Evolutionary conservation across 2,113 vertebrate species (phyloP).

Genomic region (Typhlomys cinereus): DNA sequence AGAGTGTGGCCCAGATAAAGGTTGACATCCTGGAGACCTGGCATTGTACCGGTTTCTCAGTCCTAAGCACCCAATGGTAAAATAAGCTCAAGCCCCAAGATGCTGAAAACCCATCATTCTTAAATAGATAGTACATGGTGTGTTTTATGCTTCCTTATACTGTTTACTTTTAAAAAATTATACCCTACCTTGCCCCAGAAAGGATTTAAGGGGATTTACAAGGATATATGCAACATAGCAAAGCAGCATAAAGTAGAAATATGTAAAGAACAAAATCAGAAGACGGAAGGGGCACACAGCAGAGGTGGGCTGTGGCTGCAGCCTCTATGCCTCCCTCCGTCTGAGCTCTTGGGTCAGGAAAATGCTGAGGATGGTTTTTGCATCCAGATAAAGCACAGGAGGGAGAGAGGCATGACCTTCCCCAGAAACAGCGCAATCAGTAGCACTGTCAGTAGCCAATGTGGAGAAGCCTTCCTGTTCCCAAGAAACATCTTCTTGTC

Average conservation of each 20-base stretch:
- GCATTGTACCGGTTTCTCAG: not conserved
- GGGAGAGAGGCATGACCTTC: not conserved
- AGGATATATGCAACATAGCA: slow-evolving; percentile 44
- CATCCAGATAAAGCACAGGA: not conserved
- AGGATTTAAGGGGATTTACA: slow-evolving; percentile 50
- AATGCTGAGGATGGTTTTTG: not conserved
- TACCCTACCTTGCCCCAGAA: slow-evolving; percentile 38
- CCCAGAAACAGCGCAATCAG: no score
- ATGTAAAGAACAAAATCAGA: not conserved
- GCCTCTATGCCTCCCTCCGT: not conserved
- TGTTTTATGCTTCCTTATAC: slow-evolving; percentile 20
- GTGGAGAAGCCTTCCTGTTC: not conserved
- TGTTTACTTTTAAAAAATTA: slow-evolving; percentile 60
- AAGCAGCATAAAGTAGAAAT: slow-evolving; percentile 50
- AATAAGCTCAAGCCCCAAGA: not conserved
- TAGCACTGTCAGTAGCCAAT: not conserved
- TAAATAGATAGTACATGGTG: not conserved
- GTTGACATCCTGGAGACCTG: not conserved
- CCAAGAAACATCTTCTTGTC: not conserved
- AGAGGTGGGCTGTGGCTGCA: not conserved
- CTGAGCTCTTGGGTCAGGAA: not conserved
- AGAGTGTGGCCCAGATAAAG: not conserved
- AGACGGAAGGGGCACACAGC: not conserved
- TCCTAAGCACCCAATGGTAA: not conserved
- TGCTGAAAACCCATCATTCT: slow-evolving; percentile 7